A percentile compares a stretch with the other conserved stretches of the same genome.
Evolutionary conservation across 2,797 vertebrate genomes (phyloP).

Genomic region (Eupleurogrammus muticus): DNA sequence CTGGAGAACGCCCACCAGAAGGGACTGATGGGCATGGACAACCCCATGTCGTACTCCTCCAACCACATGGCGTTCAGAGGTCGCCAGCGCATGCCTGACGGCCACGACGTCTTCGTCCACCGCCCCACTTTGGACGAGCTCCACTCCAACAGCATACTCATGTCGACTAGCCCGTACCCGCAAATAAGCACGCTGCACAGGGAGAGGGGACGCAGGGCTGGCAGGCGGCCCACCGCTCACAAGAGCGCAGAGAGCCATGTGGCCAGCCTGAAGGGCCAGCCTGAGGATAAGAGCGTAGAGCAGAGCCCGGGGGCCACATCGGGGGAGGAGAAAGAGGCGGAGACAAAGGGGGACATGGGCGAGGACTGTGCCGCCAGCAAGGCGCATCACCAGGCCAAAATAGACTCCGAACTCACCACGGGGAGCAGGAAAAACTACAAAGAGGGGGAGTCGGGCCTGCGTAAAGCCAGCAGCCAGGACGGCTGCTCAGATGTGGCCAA

Average conservation of each 20-base stretch:
- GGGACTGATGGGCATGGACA: constrained; percentile 87
- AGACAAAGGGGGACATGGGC: constrained; percentile 85
- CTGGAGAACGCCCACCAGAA: constrained; percentile 92
- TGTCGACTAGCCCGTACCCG: constrained; percentile 88
- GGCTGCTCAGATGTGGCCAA: constrained; percentile 79
- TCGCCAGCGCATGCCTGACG: constrained; percentile 86
- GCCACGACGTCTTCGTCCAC: constrained; percentile 89
- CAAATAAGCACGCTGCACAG: constrained; percentile 88
- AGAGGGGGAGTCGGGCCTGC: constrained; percentile 80
- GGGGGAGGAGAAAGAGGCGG: constrained; percentile 88
- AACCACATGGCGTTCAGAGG: constrained; percentile 86
- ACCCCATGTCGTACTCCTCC: constrained; percentile 86
- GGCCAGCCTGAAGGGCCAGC: constrained; percentile 81
- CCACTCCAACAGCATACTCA: constrained; percentile 87
- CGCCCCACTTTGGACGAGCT: constrained; percentile 88
- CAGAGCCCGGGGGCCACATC: constrained; percentile 77
- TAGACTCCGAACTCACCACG: constrained; percentile 74
- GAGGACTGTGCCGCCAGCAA: constrained; percentile 76
- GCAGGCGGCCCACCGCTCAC: constrained; percentile 84
- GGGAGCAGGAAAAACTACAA: constrained; percentile 80
- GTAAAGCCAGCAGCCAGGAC: constrained; percentile 82
- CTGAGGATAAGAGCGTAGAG: constrained; percentile 84
- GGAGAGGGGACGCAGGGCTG: constrained; percentile 87
- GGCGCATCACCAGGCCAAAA: constrained; percentile 84
- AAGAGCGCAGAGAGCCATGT: constrained; percentile 82